phyloP scores from a whole-genome alignment of 2,888 invertebrate species.

The Diarsia mendica region DNA sequence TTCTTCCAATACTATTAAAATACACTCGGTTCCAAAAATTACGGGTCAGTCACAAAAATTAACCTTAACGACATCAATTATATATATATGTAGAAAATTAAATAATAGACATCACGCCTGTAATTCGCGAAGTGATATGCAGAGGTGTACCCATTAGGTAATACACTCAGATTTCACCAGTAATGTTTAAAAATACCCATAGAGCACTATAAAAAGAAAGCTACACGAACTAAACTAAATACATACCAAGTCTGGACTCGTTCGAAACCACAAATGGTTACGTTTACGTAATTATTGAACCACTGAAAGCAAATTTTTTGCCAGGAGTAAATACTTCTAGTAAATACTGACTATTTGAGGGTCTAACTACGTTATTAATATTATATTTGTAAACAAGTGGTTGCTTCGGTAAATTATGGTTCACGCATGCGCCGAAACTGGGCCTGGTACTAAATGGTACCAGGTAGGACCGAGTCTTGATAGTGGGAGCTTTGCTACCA shows the following conservation, averaged over 20 bases:
- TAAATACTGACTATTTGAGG: neutral
- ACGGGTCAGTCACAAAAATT: too few relatives aligned
- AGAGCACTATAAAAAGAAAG: neutral
- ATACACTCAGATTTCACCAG: too few relatives aligned
- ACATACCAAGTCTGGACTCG: constrained; percentile 20
- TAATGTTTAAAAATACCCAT: neutral
- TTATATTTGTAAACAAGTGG: constrained; percentile 48
- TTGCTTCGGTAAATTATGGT: constrained; percentile 38
- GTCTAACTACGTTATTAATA: neutral
- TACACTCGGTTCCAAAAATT: too few relatives aligned
- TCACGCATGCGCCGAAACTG: constrained; percentile 43
- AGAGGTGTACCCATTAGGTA: too few relatives aligned
- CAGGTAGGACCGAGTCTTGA: constrained; percentile 24
- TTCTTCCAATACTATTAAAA: neutral
- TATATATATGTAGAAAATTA: too few relatives aligned
- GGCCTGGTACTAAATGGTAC: constrained; percentile 33
- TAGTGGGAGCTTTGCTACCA: neutral
- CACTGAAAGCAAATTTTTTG: neutral
- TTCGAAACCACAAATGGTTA: neutral
- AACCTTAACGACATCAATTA: too few relatives aligned
- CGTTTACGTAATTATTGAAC: neutral
- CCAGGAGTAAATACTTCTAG: neutral
- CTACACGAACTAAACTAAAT: neutral
- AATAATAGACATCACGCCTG: neutral
- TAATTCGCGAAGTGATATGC: too few relatives aligned